A percentile compares a stretch with the other conserved stretches of the same genome.
These are phyloP conservation scores for Fulica atra DNA, from an alignment of 2,113 vertebrate genomes.

Conservation along the genomic window DNA sequence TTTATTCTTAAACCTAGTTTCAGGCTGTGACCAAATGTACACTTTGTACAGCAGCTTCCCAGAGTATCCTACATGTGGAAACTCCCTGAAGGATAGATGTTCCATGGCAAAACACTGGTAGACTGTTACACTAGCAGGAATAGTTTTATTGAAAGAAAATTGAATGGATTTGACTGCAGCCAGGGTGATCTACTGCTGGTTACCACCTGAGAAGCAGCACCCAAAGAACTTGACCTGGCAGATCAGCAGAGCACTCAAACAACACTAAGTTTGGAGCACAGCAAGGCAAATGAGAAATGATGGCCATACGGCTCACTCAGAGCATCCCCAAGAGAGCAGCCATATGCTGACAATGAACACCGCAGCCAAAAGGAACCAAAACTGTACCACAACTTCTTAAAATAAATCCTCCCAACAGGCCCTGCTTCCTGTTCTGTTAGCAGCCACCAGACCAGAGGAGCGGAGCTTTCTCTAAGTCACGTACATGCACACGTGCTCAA, in stretches of 20 bases:
- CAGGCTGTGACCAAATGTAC: not conserved
- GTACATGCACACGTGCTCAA: not conserved
- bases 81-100: not conserved
- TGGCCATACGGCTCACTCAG: not conserved
- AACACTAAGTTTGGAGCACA: not conserved
- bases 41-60: not conserved
- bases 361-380: constrained; percentile 19
- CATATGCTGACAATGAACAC: not conserved
- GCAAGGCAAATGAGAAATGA: not conserved
- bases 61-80: not conserved
- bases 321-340: not conserved
- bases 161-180: not conserved
- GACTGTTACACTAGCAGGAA: not conserved
- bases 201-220: not conserved
- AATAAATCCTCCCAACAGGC: constrained; percentile 21
- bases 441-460: not conserved
- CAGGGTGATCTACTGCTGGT: not conserved
- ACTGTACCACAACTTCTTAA: constrained; percentile 31
- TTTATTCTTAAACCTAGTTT: not conserved
- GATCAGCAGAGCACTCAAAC: not conserved
- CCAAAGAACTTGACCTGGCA: not conserved
- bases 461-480: not conserved
- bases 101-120: not conserved
- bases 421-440: constrained; percentile 28
- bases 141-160: not conserved